phyloP scores from a whole-genome alignment of 2,888 invertebrate genomes.

The Cactoblastis cactorum region DNA sequence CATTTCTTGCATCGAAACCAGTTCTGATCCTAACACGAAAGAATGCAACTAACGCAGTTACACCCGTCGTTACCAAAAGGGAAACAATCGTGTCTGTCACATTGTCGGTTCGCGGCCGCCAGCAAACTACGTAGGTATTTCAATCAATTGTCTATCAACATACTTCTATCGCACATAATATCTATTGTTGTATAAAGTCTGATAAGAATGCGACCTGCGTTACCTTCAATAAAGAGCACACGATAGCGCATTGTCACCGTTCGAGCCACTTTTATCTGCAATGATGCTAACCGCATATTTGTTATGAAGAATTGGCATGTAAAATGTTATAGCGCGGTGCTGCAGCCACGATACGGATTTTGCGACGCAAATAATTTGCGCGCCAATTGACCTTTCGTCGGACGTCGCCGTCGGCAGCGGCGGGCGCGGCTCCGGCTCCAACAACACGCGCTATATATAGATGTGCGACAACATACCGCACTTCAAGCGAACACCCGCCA shows the following conservation, averaged over 20 bases:
- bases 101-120: neutral
- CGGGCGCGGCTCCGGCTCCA: conserved; percentile 60
- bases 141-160: conserved; percentile 15
- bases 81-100: neutral
- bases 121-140: conserved; percentile 1
- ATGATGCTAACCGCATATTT: neutral
- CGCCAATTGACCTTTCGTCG: conserved; percentile 79
- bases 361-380: conserved; percentile 79
- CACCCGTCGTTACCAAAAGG: conserved; percentile 1
- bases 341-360: conserved; percentile 64
- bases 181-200: conserved; percentile 27
- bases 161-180: conserved; percentile 9
- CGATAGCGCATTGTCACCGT: conserved; percentile 19
- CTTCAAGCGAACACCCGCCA: conserved; percentile 54
- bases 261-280: neutral
- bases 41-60: conserved; percentile 32
- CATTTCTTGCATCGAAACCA: conserved; percentile 67
- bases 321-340: conserved; percentile 39
- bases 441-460: conserved; percentile 76
- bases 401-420: conserved; percentile 60
- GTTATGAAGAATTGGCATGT: neutral
- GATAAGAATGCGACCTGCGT: conserved; percentile 44
- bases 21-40: conserved; percentile 52
- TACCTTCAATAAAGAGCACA: conserved; percentile 32
- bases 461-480: conserved; percentile 65